phyloP scores from a whole-genome alignment of 2,888 invertebrate genomes.

The Empis livida region DNA sequence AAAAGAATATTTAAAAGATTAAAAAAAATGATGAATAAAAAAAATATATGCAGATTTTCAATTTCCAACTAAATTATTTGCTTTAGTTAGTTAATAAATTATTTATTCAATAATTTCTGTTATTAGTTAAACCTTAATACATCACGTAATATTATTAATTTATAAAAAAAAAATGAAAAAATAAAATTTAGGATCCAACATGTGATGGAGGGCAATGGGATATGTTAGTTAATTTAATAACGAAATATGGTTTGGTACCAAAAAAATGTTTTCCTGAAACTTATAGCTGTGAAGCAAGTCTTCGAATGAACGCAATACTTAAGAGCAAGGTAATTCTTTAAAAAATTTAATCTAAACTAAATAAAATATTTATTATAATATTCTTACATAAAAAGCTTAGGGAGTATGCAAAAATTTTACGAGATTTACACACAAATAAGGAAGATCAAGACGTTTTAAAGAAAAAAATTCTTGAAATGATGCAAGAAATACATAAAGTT shows the following conservation, averaged over 20 bases:
- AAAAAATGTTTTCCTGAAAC: constrained; percentile 80
- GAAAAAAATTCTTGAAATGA: constrained; percentile 51
- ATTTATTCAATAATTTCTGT: too few relatives aligned
- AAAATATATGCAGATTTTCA: too few relatives aligned
- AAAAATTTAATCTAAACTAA: background rate
- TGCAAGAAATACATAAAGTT: constrained; percentile 64
- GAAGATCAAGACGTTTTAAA: constrained; percentile 50
- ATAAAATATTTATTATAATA: constrained; percentile 1
- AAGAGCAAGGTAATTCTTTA: constrained; percentile 56
- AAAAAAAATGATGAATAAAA: too few relatives aligned
- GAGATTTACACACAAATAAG: constrained; percentile 47
- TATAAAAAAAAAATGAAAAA: too few relatives aligned
- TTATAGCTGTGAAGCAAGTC: constrained; percentile 59
- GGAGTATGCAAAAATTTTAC: constrained; percentile 63
- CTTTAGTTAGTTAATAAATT: too few relatives aligned
- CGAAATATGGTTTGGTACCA: constrained; percentile 78
- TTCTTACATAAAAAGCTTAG: constrained; percentile 45
- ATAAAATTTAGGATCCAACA: constrained; percentile 60
- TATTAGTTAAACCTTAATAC: too few relatives aligned
- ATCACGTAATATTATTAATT: too few relatives aligned
- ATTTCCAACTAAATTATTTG: too few relatives aligned
- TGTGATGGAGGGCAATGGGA: constrained; percentile 88
- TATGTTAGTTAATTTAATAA: constrained; percentile 77
- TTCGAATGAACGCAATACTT: constrained; percentile 63
- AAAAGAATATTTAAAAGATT: too few relatives aligned